Evolutionary conservation across 2,113 vertebrate species (phyloP).

Genomic region (Scalopus aquaticus): DNA sequence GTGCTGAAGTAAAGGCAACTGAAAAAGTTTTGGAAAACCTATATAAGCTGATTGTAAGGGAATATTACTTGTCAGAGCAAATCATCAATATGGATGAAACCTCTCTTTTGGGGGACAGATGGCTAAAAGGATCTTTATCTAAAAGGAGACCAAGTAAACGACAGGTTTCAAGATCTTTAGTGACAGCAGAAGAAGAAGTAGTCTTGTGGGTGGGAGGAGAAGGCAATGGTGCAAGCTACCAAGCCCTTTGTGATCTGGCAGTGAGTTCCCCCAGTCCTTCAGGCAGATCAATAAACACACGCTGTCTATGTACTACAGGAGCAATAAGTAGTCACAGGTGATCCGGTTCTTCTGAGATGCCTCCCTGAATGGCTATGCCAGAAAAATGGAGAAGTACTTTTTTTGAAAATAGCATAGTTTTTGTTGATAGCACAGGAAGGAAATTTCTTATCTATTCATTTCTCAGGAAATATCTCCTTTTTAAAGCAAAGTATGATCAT

Average conservation of each 20-base stretch:
- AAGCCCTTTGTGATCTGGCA: not conserved
- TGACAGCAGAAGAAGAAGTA: not conserved
- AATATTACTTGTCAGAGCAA: not conserved
- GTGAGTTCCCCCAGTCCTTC: not conserved
- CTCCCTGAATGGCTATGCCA: not conserved
- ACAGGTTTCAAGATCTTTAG: not conserved
- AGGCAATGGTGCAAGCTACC: not conserved
- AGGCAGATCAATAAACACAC: not conserved
- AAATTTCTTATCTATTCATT: not conserved
- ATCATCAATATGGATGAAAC: not conserved
- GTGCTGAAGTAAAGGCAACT: not conserved
- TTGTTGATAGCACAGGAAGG: not conserved
- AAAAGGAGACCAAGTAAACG: not conserved
- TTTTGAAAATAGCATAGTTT: not conserved
- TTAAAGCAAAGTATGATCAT: not conserved
- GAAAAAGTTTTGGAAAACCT: not conserved
- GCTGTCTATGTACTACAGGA: not conserved
- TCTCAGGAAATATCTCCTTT: not conserved
- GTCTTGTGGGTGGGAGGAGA: not conserved
- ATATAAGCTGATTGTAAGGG: not conserved
- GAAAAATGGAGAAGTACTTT: not conserved
- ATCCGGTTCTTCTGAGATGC: not conserved
- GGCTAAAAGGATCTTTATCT: not conserved
- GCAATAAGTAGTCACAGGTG: not conserved
- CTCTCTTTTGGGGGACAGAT: not conserved